Conservation (phyloP, 2,113 vertebrate genomes). For the Poecilia latipinna region DNA sequence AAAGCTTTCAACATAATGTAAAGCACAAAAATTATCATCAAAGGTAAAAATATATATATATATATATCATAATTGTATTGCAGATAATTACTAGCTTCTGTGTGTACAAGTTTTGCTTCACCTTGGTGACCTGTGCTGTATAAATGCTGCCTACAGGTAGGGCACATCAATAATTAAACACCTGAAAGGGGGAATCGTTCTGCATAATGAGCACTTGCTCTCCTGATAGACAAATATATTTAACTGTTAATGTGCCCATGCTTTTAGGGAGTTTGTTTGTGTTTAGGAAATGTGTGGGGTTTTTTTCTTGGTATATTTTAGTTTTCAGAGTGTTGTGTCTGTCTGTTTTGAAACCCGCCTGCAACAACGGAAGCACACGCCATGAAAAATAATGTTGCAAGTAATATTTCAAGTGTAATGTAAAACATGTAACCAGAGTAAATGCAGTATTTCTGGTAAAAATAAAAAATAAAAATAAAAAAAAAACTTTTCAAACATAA, state of each 20-base stretch:
- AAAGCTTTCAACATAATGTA: not conserved
- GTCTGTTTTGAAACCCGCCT: not conserved
- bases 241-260: not conserved
- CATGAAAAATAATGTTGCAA: not conserved
- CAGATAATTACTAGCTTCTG: not conserved
- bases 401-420: too few relatives aligned
- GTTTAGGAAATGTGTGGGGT: not conserved
- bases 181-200: not conserved
- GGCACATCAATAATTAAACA: slow-evolving; percentile 42
- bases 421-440: too few relatives aligned
- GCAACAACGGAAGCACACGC: not conserved
- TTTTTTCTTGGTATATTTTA: too few relatives aligned
- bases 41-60: not conserved
- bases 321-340: not conserved
- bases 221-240: slow-evolving; percentile 7
- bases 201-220: slow-evolving; percentile 23
- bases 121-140: slow-evolving; percentile 32
- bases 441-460: too few relatives aligned
- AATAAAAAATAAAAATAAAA: too few relatives aligned
- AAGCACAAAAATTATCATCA: not conserved
- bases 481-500: too few relatives aligned
- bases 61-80: not conserved
- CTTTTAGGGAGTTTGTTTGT: not conserved
- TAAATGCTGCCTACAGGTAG: slow-evolving; percentile 38
- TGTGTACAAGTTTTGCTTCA: slow-evolving; percentile 12